Base-by-base conservation (phyloP, 2,113 vertebrate species). In the Garra rufa region DNA sequence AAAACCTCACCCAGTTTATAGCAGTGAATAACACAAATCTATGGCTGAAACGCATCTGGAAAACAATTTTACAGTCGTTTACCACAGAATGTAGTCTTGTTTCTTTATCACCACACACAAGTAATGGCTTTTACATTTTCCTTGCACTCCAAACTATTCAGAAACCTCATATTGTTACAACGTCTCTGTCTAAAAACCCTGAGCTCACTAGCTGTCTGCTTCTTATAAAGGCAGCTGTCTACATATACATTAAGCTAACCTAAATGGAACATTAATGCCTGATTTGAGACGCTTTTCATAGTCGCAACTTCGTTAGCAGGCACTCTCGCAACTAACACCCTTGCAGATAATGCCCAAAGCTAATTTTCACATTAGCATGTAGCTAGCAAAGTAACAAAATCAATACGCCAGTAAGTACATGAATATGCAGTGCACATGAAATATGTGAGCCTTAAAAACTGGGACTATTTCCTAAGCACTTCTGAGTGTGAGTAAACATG, bases 131-230 rank as follows among this genome's bases (percentile, higher is more conserved):
- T 82, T 71, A 26, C 13, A 82, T 11, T 43, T 71, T 19, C 19
- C 69, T 71, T 57, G 46, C 81, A 55, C 67, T 74, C 50, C 55
- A 28, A 26, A 73, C 67, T 10, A 69, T 69, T 69, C 9, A n/a
- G 11, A 28, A 74, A 24, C 43, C 26, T 65, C 11, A 2, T n/a
- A 67, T 46, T 65, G 43, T 34, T 28, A 50, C n/a, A 48, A 4
- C n/a, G 41, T 21, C 28, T 82, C 14, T 26, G n/a, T 71, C 50
- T 77, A 57, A n/a, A 55, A 57, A 57, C 19, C 14, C n/a, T 73
- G 21, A 46, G 13, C 11, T 15, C 15, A 50, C n/a, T 75, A 19
- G 11, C 38, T 43, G 34, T 59, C 34, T 76, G 3, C 55, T 78
- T 78, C 30, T n/a, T 61, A 8, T 57, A 38, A 38, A 38, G 19